Evolutionary conservation across 1,140 invertebrate genomes (phyloP).

Genomic region (Meteorus sp.): DNA sequence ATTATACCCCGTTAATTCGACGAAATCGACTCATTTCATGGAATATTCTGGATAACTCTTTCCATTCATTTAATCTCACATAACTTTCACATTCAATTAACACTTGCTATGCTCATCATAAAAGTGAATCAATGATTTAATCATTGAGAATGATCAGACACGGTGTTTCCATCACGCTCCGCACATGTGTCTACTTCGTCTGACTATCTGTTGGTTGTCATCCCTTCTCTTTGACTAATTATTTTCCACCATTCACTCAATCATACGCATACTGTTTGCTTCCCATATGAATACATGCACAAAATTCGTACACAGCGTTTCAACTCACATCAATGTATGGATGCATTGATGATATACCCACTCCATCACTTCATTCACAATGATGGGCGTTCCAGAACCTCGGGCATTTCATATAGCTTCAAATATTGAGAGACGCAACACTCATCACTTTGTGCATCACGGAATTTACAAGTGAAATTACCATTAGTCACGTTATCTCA

Average conservation of each 20-base stretch:
- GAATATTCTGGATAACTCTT: no score
- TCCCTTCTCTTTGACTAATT: no score
- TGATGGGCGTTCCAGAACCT: background rate
- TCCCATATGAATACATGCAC: no score
- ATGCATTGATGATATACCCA: no score
- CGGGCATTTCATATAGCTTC: background rate
- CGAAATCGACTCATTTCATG: no score
- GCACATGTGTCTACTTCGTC: background rate
- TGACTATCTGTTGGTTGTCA: no score
- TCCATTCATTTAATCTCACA: background rate
- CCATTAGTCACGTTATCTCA: slow-evolving; percentile 24
- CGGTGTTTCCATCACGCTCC: background rate
- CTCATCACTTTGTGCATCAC: slow-evolving; percentile 2
- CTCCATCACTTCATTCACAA: no score
- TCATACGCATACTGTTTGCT: no score
- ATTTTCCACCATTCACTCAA: no score
- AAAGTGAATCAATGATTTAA: slow-evolving; percentile 4
- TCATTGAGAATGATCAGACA: background rate
- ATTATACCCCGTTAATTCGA: no score
- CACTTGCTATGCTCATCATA: background rate
- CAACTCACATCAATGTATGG: no score
- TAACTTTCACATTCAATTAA: background rate
- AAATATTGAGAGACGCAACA: background rate
- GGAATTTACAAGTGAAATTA: slow-evolving; percentile 40
- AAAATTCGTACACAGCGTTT: no score